A percentile compares a stretch with the other conserved stretches of the same genome.
Conservation (phyloP, 2,797 vertebrate species). For the Chloroceryle amazona region DNA sequence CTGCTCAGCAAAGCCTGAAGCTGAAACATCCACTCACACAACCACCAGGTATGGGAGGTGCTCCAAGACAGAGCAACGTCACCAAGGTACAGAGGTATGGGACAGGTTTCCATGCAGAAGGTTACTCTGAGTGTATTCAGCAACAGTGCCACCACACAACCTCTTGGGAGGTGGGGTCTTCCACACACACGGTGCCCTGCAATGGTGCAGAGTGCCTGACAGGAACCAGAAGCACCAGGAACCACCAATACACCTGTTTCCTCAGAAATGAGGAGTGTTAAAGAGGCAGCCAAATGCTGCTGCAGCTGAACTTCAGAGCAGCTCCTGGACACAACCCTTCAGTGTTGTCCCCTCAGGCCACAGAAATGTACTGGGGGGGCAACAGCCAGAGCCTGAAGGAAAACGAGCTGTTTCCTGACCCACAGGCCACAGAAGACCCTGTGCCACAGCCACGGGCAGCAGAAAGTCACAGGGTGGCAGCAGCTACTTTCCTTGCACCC, state of each 20-base stretch:
- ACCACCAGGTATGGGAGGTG: background rate
- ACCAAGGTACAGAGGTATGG: rapidly evolving
- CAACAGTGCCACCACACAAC: background rate
- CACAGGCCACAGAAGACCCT: rapidly evolving
- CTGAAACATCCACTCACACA: background rate
- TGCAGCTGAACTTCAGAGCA: background rate
- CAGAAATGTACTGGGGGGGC: background rate
- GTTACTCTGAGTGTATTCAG: background rate
- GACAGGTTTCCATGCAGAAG: background rate
- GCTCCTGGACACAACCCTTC: background rate
- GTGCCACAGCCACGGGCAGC: background rate
- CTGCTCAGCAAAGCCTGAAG: rapidly evolving
- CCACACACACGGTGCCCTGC: background rate
- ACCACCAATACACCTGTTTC: background rate
- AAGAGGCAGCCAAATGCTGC: background rate
- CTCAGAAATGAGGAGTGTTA: background rate
- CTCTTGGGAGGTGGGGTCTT: background rate
- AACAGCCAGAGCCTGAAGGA: background rate
- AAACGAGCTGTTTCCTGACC: background rate
- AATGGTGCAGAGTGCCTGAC: background rate
- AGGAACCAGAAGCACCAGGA: background rate
- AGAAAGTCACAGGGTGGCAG: background rate
- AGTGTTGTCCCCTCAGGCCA: background rate
- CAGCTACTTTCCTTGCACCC: background rate
- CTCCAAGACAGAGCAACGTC: background rate